These are phyloP conservation scores for Tinamus major DNA, from an alignment of 2,797 vertebrate genomes.

Conservation along the genomic window DNA sequence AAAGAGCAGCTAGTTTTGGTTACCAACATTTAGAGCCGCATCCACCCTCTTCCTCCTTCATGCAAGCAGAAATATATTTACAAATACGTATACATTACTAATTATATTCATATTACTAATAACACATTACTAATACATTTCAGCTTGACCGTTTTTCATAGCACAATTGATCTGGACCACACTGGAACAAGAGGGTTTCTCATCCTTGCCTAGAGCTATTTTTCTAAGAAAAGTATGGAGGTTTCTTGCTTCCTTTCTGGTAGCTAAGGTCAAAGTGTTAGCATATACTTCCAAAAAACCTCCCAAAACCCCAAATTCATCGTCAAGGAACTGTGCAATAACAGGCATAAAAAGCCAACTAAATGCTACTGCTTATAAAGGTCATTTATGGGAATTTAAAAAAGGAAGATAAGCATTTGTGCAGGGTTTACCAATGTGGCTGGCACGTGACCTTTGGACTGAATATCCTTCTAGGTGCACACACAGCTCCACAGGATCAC, in stretches of 20 bases:
- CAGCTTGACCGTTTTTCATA: background rate
- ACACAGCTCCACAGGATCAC: background rate
- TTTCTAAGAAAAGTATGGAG: background rate
- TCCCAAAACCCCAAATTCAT: background rate
- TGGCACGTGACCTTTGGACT: background rate
- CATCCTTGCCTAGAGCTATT: background rate
- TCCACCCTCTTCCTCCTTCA: background rate
- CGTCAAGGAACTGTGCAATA: background rate
- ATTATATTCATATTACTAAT: too few species aligned
- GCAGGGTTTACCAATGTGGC: background rate
- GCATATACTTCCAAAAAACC: background rate
- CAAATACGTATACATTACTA: too few species aligned
- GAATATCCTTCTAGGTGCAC: background rate
- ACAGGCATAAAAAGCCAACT: background rate
- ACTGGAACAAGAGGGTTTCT: background rate
- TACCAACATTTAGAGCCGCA: background rate
- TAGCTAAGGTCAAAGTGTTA: background rate
- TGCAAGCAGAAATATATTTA: background rate
- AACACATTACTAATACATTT: background rate
- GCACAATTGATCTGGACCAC: background rate
- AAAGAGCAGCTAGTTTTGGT: background rate
- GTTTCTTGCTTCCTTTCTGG: background rate
- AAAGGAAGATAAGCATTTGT: background rate
- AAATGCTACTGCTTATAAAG: background rate
- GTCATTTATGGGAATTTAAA: background rate